Evolutionary conservation across 2,888 invertebrate species (phyloP).

Genomic region (Drosophila recens): DNA sequence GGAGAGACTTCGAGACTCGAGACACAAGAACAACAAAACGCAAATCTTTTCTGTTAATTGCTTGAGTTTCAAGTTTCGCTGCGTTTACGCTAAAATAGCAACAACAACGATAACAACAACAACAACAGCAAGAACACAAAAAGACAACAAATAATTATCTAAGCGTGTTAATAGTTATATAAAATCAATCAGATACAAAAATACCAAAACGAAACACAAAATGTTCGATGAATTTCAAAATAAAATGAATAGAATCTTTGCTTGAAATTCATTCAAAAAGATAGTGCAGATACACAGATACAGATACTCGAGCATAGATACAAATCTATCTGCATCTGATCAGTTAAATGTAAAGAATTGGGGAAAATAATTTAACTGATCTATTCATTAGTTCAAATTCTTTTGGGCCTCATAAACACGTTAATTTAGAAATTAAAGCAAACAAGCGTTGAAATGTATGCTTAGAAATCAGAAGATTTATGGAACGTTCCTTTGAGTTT

Average conservation of each 20-base stretch:
- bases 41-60: slow-evolving; percentile 64
- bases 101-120: slow-evolving; percentile 9
- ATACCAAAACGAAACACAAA: not conserved
- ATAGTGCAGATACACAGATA: not conserved
- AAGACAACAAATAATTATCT: slow-evolving; percentile 13
- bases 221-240: slow-evolving; percentile 6
- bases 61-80: slow-evolving; percentile 56
- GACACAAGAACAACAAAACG: slow-evolving; percentile 46
- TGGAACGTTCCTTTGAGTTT: not conserved
- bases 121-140: not conserved
- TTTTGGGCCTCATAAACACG: not conserved
- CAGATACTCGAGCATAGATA: not conserved
- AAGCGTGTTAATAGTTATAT: slow-evolving; percentile 10
- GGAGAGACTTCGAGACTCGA: slow-evolving; percentile 23
- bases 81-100: slow-evolving; percentile 39
- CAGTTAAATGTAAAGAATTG: not conserved
- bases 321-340: slow-evolving; percentile 5
- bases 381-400: not conserved
- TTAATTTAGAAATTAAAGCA: not conserved
- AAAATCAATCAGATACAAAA: slow-evolving; percentile 27
- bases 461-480: not conserved
- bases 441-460: not conserved
- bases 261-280: not conserved
- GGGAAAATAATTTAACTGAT: not conserved
- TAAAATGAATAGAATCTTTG: not conserved